Conservation (phyloP, 2,113 vertebrate species). For the Dipodomys ordii region DNA sequence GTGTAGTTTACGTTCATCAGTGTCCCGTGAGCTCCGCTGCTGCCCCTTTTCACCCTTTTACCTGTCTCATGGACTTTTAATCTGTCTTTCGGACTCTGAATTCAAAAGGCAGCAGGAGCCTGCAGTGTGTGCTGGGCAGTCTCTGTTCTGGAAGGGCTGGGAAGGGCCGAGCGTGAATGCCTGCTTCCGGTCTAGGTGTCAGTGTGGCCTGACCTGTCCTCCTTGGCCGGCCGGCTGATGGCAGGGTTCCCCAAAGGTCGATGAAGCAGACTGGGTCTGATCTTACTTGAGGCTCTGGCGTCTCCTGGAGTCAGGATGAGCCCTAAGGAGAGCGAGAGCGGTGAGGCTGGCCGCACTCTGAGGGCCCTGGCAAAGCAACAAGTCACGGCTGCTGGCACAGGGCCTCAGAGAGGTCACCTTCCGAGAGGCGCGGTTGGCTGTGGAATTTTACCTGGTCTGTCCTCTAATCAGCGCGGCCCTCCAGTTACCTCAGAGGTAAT, state of each 20-base stretch:
- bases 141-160: not conserved
- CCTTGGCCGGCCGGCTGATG: not conserved
- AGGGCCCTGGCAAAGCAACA: not conserved
- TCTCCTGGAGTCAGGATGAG: not conserved
- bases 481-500: constrained; percentile 64
- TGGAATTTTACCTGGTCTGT: constrained; percentile 53
- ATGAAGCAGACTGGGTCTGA: not conserved
- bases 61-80: not conserved
- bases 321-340: not conserved
- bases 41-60: too few relatives aligned
- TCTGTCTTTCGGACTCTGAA: not conserved
- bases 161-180: accelerated
- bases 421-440: not conserved
- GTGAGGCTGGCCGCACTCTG: not conserved
- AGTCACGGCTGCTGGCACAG: not conserved
- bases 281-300: not conserved
- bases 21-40: too few relatives aligned
- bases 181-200: accelerated
- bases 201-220: not conserved
- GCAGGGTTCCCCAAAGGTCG: constrained; percentile 24
- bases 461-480: constrained; percentile 54
- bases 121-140: not conserved
- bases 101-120: not conserved
- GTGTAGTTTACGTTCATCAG: too few relatives aligned
- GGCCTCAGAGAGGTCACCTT: constrained; percentile 53